phyloP scores from a whole-genome alignment of 2,888 invertebrate species.

The Stenolophus ochropezus region DNA sequence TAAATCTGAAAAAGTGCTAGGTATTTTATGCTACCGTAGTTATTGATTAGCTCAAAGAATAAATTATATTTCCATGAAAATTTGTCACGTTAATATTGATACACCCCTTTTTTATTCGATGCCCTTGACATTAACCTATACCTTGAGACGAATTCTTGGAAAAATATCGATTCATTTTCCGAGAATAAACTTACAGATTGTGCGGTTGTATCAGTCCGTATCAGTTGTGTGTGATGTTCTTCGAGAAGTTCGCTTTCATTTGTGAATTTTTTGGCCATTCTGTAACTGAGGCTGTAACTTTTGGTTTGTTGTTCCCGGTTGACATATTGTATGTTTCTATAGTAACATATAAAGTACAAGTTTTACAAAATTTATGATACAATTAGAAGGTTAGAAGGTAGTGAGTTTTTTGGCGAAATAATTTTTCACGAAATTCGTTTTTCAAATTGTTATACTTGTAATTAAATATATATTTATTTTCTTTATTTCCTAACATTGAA shows the following conservation, averaged over 20 bases:
- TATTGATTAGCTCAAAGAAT: slow-evolving; percentile 13
- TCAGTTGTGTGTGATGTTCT: slow-evolving; percentile 46
- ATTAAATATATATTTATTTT: no score
- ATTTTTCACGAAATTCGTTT: neutral
- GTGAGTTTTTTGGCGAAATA: neutral
- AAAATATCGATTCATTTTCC: slow-evolving; percentile 58
- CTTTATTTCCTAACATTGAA: no score
- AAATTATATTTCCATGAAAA: slow-evolving; percentile 42
- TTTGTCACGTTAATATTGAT: slow-evolving; percentile 46
- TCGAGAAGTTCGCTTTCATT: slow-evolving; percentile 52
- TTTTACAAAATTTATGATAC: slow-evolving; percentile 21
- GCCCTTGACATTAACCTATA: slow-evolving; percentile 58
- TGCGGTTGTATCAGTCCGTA: slow-evolving; percentile 44
- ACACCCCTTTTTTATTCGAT: slow-evolving; percentile 51
- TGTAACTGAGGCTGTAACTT: no score
- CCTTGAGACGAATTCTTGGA: slow-evolving; percentile 59
- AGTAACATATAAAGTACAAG: slow-evolving; percentile 47
- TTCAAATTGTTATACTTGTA: neutral
- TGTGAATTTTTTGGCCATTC: slow-evolving; percentile 54
- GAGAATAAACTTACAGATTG: slow-evolving; percentile 58
- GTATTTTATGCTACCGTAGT: neutral
- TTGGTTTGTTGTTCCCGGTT: slow-evolving; percentile 4
- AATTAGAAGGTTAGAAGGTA: neutral
- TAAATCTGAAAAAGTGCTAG: slow-evolving; percentile 32
- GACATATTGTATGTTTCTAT: slow-evolving; percentile 51